phyloP scores from a whole-genome alignment of 1,140 invertebrate genomes.

The Charaxes varanes region DNA sequence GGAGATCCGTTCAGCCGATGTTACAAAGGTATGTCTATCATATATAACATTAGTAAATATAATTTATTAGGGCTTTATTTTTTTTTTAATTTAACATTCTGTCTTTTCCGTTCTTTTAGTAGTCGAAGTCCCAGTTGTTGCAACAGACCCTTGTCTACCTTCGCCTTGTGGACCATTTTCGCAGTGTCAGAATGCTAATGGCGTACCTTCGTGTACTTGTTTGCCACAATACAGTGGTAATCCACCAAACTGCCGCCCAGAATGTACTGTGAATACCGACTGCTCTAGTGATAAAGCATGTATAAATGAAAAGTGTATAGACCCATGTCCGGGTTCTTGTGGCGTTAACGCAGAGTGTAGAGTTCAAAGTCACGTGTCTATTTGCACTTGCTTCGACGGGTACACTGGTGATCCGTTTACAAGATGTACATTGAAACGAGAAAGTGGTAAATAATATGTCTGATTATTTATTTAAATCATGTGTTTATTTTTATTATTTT shows the following conservation, averaged over 20 bases:
- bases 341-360: conserved; percentile 84
- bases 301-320: conserved; percentile 82
- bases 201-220: conserved; percentile 80
- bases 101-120: conserved; percentile 39
- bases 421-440: conserved; percentile 73
- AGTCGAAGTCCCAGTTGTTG: conserved; percentile 40
- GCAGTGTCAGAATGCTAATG: conserved; percentile 79
- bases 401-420: conserved; percentile 83
- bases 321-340: conserved; percentile 86
- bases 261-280: conserved; percentile 83
- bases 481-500: no score
- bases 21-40: conserved; percentile 53
- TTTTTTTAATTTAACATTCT: conserved; percentile 24
- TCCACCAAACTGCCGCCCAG: conserved; percentile 83
- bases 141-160: conserved; percentile 77
- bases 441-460: conserved; percentile 69
- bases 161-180: conserved; percentile 86
- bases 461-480: no score
- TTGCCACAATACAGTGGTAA: conserved; percentile 79
- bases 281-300: conserved; percentile 83
- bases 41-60: no score
- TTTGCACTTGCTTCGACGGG: conserved; percentile 80
- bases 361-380: conserved; percentile 82
- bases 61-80: no score
- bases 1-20: conserved; percentile 77